These are phyloP conservation scores for Melanostoma mellinum DNA, from an alignment of 2,888 invertebrate genomes.

Conservation along the genomic window DNA sequence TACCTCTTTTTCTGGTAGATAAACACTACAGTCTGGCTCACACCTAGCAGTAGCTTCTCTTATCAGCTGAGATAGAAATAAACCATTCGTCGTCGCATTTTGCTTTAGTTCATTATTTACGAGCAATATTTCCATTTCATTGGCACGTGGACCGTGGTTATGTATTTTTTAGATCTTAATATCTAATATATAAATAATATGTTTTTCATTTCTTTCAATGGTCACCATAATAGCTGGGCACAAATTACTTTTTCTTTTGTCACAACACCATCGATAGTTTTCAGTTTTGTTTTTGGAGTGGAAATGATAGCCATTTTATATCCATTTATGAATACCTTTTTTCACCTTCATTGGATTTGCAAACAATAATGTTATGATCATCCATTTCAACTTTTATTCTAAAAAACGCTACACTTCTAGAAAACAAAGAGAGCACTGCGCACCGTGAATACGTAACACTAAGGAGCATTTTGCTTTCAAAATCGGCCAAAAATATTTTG, in stretches of 20 bases:
- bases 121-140: neutral
- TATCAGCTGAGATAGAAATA: neutral
- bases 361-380: too few species aligned
- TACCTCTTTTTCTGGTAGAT: slow-evolving; percentile 12
- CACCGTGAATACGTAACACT: too few species aligned
- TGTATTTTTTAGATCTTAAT: too few species aligned
- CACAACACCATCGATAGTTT: neutral
- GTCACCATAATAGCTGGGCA: neutral
- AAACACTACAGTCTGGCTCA: slow-evolving; percentile 5
- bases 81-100: neutral
- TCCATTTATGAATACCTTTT: slow-evolving; percentile 14
- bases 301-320: slow-evolving; percentile 1
- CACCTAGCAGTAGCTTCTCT: slow-evolving; percentile 7
- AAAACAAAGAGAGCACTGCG: too few species aligned
- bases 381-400: too few species aligned
- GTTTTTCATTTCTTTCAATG: neutral
- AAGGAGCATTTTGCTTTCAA: too few species aligned
- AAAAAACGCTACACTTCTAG: too few species aligned
- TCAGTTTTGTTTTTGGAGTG: too few species aligned
- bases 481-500: too few species aligned
- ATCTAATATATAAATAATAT: neutral
- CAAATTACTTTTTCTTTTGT: slow-evolving; percentile 6
- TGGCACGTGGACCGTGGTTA: neutral
- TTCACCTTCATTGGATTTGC: too few species aligned
- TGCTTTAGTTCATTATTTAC: too few species aligned